Conservation (phyloP, 2,113 vertebrate species). For the Synodontis membranacea region DNA sequence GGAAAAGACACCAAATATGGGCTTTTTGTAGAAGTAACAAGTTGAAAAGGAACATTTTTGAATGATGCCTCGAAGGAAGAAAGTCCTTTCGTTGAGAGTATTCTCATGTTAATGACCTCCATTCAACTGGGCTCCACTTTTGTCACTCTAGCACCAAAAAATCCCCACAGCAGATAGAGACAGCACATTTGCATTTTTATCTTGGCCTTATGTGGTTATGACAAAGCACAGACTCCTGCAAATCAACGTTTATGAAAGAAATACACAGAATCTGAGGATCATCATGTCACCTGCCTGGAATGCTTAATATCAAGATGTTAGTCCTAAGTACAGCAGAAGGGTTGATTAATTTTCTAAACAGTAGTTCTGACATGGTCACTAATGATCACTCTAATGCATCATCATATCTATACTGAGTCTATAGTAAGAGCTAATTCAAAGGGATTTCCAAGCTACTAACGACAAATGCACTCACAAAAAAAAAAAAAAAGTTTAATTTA, state of each 20-base stretch:
- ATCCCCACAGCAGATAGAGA: constrained; percentile 18
- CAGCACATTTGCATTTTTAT: constrained; percentile 53
- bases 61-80: constrained; percentile 58
- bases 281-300: not conserved
- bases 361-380: not conserved
- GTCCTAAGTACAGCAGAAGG: not conserved
- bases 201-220: constrained; percentile 9
- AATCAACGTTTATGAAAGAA: not conserved
- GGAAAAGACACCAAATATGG: not conserved
- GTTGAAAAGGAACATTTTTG: constrained; percentile 37
- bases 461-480: not conserved
- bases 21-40: constrained; percentile 49
- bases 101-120: constrained; percentile 69
- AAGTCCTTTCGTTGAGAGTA: constrained; percentile 47
- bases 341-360: not conserved
- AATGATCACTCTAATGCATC: not conserved
- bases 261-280: not conserved
- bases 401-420: not conserved
- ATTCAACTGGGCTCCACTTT: constrained; percentile 48
- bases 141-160: constrained; percentile 50
- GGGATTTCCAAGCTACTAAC: not conserved
- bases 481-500: not conserved
- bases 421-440: not conserved
- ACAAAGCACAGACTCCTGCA: not conserved
- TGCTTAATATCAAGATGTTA: not conserved